These are phyloP conservation scores for Mechanitis mazaeus DNA, from an alignment of 2,888 invertebrate genomes.

Conservation along the genomic window DNA sequence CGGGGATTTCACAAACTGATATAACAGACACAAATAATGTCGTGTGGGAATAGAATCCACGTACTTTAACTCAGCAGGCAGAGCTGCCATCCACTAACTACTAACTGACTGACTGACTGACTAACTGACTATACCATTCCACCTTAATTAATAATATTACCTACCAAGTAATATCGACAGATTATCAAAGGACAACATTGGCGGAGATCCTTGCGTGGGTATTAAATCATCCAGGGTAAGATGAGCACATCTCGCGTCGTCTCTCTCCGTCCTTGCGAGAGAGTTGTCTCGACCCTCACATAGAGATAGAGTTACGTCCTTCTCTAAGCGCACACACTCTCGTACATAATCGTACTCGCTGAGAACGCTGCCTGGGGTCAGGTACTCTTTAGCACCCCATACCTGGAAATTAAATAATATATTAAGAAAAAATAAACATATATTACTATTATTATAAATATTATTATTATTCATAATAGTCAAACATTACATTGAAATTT, in stretches of 20 bases:
- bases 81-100: no score
- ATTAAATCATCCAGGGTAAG: slow-evolving; percentile 87
- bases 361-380: slow-evolving; percentile 88
- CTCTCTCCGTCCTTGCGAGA: slow-evolving; percentile 86
- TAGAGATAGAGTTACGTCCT: slow-evolving; percentile 85
- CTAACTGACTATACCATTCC: no score
- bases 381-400: slow-evolving; percentile 92
- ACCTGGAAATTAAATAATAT: slow-evolving; percentile 71
- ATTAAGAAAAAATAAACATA: neutral
- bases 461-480: no score
- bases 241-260: slow-evolving; percentile 86
- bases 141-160: slow-evolving; percentile 32
- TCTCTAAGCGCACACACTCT: slow-evolving; percentile 93
- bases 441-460: neutral
- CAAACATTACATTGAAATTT: no score
- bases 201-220: slow-evolving; percentile 82
- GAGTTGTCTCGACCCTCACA: slow-evolving; percentile 81
- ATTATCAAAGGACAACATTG: slow-evolving; percentile 87
- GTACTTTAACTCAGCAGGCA: no score
- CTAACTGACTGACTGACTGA: no score
- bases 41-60: no score
- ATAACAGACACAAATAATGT: no score
- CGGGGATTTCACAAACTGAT: no score
- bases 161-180: slow-evolving; percentile 89
- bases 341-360: slow-evolving; percentile 96